phyloP scores from a whole-genome alignment of 2,113 vertebrate species.

The Turdus rufiventris region DNA sequence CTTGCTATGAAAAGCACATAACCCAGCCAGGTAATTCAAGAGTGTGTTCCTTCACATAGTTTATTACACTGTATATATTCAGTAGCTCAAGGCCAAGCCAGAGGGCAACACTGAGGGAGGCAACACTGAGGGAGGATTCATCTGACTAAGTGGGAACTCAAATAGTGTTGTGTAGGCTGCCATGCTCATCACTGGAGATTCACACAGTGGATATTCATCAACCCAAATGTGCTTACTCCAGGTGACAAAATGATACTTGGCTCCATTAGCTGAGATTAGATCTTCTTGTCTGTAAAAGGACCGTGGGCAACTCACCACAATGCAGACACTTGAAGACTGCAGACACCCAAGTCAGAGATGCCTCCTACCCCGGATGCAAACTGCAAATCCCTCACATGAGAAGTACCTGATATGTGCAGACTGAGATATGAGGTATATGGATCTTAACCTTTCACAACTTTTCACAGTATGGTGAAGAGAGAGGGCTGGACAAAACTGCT shows the following conservation, averaged over 20 bases:
- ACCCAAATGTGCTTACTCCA: background rate
- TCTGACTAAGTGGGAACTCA: background rate
- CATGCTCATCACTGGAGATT: background rate
- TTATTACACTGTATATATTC: background rate
- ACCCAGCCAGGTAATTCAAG: background rate
- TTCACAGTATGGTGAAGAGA: background rate
- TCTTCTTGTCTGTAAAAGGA: background rate
- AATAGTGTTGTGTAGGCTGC: background rate
- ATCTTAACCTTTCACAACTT: background rate
- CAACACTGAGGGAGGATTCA: background rate
- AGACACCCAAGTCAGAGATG: background rate
- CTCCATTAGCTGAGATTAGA: background rate
- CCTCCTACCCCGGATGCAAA: background rate
- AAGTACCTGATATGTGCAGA: background rate
- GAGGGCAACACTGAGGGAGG: background rate
- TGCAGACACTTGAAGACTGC: background rate
- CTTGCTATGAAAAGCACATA: background rate
- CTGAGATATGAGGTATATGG: background rate
- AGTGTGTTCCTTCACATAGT: background rate
- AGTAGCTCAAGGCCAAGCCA: background rate
- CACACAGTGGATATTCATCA: background rate
- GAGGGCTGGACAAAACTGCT: background rate
- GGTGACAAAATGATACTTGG: background rate
- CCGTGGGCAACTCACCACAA: fast-evolving
- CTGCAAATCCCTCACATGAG: fast-evolving